Evolutionary conservation across 2,797 vertebrate genomes (phyloP).

Genomic region (Hypotaenidia philippensis): DNA sequence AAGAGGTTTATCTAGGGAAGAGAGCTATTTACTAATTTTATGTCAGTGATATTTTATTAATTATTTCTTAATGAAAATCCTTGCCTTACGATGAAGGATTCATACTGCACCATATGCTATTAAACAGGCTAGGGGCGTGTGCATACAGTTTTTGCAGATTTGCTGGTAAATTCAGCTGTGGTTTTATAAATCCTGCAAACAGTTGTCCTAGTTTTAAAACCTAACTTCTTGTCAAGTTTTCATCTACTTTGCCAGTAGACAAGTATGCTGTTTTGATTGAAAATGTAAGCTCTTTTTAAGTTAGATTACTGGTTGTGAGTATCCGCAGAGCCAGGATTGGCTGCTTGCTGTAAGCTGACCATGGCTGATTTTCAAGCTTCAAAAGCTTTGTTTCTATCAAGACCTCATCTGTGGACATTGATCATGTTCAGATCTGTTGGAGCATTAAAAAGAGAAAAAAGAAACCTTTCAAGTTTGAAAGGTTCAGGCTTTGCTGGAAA

Average conservation of each 20-base stretch:
- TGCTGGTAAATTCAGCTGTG: background rate
- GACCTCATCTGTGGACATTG: constrained; percentile 12
- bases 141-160: background rate
- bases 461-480: constrained; percentile 6
- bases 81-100: background rate
- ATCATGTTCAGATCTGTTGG: constrained; percentile 34
- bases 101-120: background rate
- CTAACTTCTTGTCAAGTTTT: background rate
- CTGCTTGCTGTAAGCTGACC: background rate
- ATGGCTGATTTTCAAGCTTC: constrained; percentile 30
- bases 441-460: background rate
- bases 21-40: background rate
- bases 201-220: background rate
- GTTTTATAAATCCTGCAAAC: background rate
- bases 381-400: constrained; percentile 31
- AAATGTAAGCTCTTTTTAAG: background rate
- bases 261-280: background rate
- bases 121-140: fast-evolving
- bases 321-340: background rate
- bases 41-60: background rate
- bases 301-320: background rate
- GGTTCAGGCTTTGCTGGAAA: background rate
- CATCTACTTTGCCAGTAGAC: background rate
- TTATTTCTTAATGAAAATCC: background rate
- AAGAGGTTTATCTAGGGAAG: background rate